Conservation (phyloP, 2,797 vertebrate genomes). For the Sibirionetta formosa region DNA sequence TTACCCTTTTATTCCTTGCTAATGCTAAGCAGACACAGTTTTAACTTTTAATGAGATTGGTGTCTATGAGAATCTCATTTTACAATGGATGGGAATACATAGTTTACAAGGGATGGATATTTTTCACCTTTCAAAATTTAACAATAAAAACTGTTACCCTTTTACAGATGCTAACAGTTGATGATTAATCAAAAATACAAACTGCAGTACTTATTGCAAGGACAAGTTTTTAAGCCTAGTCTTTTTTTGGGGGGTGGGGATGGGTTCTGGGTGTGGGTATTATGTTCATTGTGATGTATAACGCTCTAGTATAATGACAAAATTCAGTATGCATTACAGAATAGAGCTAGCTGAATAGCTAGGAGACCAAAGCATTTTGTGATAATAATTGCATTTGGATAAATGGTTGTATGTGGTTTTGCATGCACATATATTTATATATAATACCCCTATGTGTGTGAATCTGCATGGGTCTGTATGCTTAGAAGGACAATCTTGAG, state of each 20-base stretch:
- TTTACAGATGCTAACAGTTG: not conserved
- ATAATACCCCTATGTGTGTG: not conserved
- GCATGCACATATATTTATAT: not conserved
- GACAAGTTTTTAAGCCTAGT: not conserved
- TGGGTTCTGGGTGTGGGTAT: not conserved
- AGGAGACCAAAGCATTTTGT: not conserved
- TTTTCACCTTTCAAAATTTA: constrained; percentile 38
- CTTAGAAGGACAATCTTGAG: not conserved
- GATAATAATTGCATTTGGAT: not conserved
- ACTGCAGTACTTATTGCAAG: not conserved
- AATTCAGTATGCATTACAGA: not conserved
- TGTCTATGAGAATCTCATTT: constrained; percentile 52
- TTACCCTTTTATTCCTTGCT: constrained; percentile 79
- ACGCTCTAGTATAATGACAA: not conserved
- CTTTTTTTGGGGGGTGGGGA: not conserved
- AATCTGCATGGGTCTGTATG: not conserved
- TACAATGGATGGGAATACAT: constrained; percentile 11
- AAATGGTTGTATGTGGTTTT: not conserved
- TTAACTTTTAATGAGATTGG: constrained; percentile 73
- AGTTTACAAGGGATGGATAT: constrained; percentile 10
- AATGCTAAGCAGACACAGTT: constrained; percentile 74
- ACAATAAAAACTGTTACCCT: constrained; percentile 7
- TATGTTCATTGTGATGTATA: not conserved
- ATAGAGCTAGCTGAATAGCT: not conserved
- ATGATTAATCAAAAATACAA: not conserved